Percentiles rank a stretch among this genome's conserved stretches.
phyloP scores from a whole-genome alignment of 1,140 invertebrate species.

The Tenebrio molitor region DNA sequence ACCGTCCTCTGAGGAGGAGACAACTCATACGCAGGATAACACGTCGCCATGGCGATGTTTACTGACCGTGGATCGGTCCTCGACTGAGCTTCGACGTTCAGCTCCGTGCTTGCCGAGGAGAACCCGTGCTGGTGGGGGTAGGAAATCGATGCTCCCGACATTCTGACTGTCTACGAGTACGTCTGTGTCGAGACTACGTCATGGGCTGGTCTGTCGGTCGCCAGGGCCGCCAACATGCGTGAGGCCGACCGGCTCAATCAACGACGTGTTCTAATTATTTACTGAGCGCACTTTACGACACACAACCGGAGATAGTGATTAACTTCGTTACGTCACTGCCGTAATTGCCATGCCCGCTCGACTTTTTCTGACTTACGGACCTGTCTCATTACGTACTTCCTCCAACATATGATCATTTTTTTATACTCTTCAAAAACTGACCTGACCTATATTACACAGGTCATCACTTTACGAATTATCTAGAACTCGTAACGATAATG shows the following conservation, averaged over 20 bases:
- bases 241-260: conserved; percentile 52
- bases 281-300: conserved; percentile 52
- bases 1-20: conserved; percentile 58
- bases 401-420: too few relatives aligned
- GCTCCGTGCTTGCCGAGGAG: conserved; percentile 42
- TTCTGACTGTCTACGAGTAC: conserved; percentile 62
- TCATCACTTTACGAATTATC: too few relatives aligned
- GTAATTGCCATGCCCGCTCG: conserved; percentile 8
- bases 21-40: conserved; percentile 64
- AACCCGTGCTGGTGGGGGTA: conserved; percentile 61
- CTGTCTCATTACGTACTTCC: too few relatives aligned
- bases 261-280: conserved; percentile 58
- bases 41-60: conserved; percentile 62
- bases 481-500: too few relatives aligned
- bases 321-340: conserved; percentile 53
- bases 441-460: too few relatives aligned
- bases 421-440: too few relatives aligned
- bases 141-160: conserved; percentile 64
- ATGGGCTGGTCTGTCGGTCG: conserved; percentile 53
- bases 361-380: conserved; percentile 16
- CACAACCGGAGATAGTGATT: conserved; percentile 44
- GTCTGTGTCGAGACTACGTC: conserved; percentile 62
- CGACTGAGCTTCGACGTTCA: conserved; percentile 58
- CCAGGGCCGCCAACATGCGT: conserved; percentile 46
- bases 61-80: conserved; percentile 60